phyloP scores from a whole-genome alignment of 2,888 invertebrate genomes.

The Folsomia manolachei region DNA sequence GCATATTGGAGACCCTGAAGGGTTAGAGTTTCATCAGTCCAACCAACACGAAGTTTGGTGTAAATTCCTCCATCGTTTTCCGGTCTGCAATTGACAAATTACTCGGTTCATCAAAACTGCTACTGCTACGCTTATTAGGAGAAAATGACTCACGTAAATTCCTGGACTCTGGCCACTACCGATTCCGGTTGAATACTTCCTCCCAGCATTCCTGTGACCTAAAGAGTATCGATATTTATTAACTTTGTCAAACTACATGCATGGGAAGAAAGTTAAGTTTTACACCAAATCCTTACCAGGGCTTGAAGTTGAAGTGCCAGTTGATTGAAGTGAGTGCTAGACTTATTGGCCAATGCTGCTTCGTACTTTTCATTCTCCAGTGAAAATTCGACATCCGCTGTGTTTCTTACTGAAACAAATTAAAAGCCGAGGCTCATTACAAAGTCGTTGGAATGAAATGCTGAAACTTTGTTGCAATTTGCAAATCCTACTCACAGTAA shows the following conservation, averaged over 20 bases:
- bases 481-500: neutral
- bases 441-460: too few species aligned
- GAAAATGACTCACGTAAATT: neutral
- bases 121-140: too few species aligned
- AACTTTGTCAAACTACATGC: too few species aligned
- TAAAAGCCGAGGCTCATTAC: too few species aligned
- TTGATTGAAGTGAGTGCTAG: constrained; percentile 64
- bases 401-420: constrained; percentile 62
- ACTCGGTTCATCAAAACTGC: too few species aligned
- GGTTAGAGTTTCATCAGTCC: constrained; percentile 61
- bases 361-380: constrained; percentile 67
- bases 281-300: too few species aligned
- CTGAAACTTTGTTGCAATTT: too few species aligned
- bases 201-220: neutral
- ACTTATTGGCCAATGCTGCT: constrained; percentile 61
- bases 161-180: neutral
- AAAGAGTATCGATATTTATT: too few species aligned
- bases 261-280: too few species aligned
- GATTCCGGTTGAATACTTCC: neutral
- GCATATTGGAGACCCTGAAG: constrained; percentile 53
- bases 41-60: constrained; percentile 65
- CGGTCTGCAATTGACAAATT: too few species aligned
- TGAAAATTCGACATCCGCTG: constrained; percentile 66
- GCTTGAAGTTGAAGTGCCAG: constrained; percentile 63
- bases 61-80: constrained; percentile 60